A percentile compares a stretch with the other conserved stretches of the same genome.
Conservation (phyloP, 2,888 invertebrate species). For the Geotrupes spiniger region DNA sequence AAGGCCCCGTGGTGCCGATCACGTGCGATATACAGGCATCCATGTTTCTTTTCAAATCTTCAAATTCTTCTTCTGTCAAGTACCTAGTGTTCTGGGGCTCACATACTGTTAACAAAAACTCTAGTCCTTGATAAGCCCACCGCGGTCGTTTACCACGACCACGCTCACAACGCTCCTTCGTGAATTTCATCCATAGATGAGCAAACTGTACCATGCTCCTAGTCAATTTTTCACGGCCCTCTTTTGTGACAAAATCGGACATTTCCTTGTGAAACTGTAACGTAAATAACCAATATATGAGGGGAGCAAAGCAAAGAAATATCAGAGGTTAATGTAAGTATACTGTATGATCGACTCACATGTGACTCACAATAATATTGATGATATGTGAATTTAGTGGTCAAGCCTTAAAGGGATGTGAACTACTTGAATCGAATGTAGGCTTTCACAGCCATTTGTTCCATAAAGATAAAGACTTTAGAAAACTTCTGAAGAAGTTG, state of each 20-base stretch:
- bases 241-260: slow-evolving; percentile 59
- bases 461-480: no score
- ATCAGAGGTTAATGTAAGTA: no score
- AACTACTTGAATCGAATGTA: no score
- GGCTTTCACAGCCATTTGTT: no score
- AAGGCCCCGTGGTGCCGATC: slow-evolving; percentile 51
- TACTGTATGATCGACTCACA: no score
- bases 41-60: slow-evolving; percentile 74
- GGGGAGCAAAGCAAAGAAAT: no score
- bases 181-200: slow-evolving; percentile 87
- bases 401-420: no score
- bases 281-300: no score
- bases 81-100: slow-evolving; percentile 79
- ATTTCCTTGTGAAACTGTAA: slow-evolving; percentile 68
- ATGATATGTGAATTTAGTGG: no score
- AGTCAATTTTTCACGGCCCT: slow-evolving; percentile 51
- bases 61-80: slow-evolving; percentile 75
- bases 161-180: slow-evolving; percentile 76
- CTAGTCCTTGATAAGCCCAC: slow-evolving; percentile 88
- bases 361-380: no score
- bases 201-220: slow-evolving; percentile 67
- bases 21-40: slow-evolving; percentile 84
- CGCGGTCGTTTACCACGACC: slow-evolving; percentile 78
- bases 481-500: no score
- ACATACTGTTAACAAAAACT: slow-evolving; percentile 81